Evolutionary conservation across 2,797 vertebrate species (phyloP).

Genomic region (Steatocranus sp.): DNA sequence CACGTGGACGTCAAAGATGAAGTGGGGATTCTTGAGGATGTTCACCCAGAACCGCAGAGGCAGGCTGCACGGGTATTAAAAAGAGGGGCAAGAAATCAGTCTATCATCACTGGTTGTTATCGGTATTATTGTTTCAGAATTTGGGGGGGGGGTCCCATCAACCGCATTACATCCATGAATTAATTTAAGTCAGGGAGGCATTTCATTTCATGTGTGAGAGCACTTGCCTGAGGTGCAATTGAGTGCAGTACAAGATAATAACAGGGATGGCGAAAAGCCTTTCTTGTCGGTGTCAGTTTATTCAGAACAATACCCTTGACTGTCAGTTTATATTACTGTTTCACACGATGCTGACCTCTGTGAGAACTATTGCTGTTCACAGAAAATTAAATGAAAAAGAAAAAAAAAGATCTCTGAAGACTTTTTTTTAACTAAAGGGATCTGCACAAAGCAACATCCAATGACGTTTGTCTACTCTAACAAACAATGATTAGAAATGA

Average conservation of each 20-base stretch:
- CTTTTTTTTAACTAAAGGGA: neutral
- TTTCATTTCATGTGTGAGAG: constrained; percentile 27
- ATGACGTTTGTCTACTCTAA: neutral
- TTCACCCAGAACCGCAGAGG: constrained; percentile 98
- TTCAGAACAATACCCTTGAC: constrained; percentile 31
- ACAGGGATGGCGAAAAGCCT: constrained; percentile 18
- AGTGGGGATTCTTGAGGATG: constrained; percentile 98
- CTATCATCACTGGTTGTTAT: neutral
- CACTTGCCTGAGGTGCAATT: constrained; percentile 40
- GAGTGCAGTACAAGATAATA: constrained; percentile 40
- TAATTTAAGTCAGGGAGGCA: constrained; percentile 11
- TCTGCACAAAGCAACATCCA: neutral
- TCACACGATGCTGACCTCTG: constrained; percentile 26
- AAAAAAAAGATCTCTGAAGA: neutral
- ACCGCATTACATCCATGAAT: constrained; percentile 7
- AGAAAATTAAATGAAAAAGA: neutral
- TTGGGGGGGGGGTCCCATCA: neutral
- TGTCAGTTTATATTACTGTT: constrained; percentile 32
- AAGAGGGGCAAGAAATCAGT: neutral
- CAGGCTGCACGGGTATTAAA: constrained; percentile 72
- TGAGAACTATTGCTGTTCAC: neutral
- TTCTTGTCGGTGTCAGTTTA: constrained; percentile 37
- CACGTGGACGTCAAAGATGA: constrained; percentile 96
- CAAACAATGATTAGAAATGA: constrained; percentile 16
- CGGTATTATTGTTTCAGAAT: neutral